Evolutionary conservation across 2,888 invertebrate species (phyloP).

Genomic region (Sylvicola cinctus): DNA sequence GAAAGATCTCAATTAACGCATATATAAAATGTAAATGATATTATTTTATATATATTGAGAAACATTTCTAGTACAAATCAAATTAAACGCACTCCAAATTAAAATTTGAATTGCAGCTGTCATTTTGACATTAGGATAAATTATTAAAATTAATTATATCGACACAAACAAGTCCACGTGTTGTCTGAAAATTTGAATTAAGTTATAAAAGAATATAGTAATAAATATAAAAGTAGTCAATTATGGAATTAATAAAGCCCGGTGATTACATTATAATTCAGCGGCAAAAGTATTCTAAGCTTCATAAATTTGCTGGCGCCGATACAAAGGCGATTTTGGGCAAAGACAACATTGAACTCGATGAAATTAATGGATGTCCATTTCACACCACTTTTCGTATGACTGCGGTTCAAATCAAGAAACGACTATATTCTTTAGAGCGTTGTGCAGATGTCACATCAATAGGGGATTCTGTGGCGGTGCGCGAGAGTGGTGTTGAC

Average conservation of each 20-base stretch:
- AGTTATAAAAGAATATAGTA: too few relatives aligned
- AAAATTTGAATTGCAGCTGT: too few relatives aligned
- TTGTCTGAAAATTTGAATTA: too few relatives aligned
- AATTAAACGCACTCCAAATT: too few relatives aligned
- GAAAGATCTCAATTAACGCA: too few relatives aligned
- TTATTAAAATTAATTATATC: too few relatives aligned
- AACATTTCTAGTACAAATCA: too few relatives aligned
- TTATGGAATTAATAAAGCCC: conserved; percentile 29
- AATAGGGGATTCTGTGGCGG: conserved; percentile 38
- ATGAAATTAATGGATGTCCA: conserved; percentile 41
- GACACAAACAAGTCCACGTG: too few relatives aligned
- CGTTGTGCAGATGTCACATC: conserved; percentile 34
- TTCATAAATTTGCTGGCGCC: conserved; percentile 47
- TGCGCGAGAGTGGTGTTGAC: conserved; percentile 51
- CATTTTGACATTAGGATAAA: too few relatives aligned
- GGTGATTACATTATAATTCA: conserved; percentile 60
- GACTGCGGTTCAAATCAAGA: conserved; percentile 29
- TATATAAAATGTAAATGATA: too few relatives aligned
- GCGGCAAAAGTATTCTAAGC: conserved; percentile 54
- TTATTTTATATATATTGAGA: too few relatives aligned
- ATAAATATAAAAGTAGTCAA: too few relatives aligned
- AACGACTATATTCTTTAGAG: conserved; percentile 30
- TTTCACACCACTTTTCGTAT: conserved; percentile 56
- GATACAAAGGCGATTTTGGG: conserved; percentile 43
- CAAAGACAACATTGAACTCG: conserved; percentile 45